Conservation (phyloP, 2,113 vertebrate genomes). For the Rafetus swinhoei region DNA sequence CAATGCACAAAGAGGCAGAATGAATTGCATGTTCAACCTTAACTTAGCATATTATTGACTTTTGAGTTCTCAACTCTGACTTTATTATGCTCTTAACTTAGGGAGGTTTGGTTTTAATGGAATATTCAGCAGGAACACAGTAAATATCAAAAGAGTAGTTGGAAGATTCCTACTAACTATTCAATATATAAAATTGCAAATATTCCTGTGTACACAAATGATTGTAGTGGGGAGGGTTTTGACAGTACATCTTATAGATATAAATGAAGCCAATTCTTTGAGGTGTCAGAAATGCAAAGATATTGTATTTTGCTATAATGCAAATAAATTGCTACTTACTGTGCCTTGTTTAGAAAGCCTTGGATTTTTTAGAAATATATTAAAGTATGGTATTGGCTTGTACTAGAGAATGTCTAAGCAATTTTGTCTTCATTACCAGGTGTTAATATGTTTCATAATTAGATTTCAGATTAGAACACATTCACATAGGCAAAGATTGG, state of each 20-base stretch:
- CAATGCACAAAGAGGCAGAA: background rate
- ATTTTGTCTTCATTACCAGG: background rate
- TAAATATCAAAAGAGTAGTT: background rate
- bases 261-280: background rate
- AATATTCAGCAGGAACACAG: background rate
- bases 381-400: background rate
- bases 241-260: background rate
- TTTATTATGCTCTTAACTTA: background rate
- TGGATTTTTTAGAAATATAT: background rate
- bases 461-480: background rate
- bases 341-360: background rate
- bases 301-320: background rate
- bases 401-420: background rate
- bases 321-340: background rate
- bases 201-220: background rate
- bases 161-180: background rate
- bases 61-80: background rate
- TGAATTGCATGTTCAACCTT: background rate
- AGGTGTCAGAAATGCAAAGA: background rate
- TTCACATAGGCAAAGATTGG: background rate
- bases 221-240: background rate
- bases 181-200: background rate
- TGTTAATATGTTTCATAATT: slow-evolving; percentile 5
- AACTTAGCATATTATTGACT: background rate
- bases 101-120: background rate